phyloP scores from a whole-genome alignment of 1,140 invertebrate species.

The Battus philenor region DNA sequence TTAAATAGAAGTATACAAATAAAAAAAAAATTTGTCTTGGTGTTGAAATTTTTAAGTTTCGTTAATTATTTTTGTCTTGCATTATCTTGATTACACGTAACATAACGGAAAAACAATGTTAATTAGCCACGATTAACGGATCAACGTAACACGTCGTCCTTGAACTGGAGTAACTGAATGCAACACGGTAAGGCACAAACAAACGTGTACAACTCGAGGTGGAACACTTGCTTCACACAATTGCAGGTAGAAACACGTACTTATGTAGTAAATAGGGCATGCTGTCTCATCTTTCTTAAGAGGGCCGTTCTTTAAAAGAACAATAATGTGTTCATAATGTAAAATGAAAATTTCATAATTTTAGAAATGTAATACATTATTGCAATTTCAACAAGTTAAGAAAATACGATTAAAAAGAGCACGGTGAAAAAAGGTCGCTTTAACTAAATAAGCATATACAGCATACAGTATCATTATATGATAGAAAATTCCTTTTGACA shows the following conservation, averaged over 20 bases:
- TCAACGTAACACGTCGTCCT: conserved; percentile 37
- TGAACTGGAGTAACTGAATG: conserved; percentile 38
- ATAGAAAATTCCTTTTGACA: too few relatives aligned
- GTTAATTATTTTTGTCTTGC: too few relatives aligned
- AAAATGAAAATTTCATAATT: conserved; percentile 5
- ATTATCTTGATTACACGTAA: too few relatives aligned
- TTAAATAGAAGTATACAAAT: too few relatives aligned
- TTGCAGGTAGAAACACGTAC: conserved; percentile 23
- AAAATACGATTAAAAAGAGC: too few relatives aligned
- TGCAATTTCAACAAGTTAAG: too few relatives aligned
- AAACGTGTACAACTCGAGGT: conserved; percentile 12
- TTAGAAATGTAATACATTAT: too few relatives aligned
- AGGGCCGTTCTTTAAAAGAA: not conserved
- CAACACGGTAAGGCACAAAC: conserved; percentile 17
- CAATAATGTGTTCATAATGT: conserved; percentile 3
- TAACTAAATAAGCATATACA: too few relatives aligned
- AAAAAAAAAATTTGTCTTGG: too few relatives aligned
- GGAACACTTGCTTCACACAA: conserved; percentile 16
- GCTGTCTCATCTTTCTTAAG: conserved; percentile 29
- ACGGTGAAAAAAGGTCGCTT: too few relatives aligned
- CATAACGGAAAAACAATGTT: conserved; percentile 16
- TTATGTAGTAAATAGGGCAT: conserved; percentile 33
- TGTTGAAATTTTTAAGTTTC: too few relatives aligned
- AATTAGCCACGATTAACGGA: conserved; percentile 17
- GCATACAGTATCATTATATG: too few relatives aligned